Base-by-base conservation (phyloP, 2,797 vertebrate species). In the Spondyliosoma cantharus region DNA sequence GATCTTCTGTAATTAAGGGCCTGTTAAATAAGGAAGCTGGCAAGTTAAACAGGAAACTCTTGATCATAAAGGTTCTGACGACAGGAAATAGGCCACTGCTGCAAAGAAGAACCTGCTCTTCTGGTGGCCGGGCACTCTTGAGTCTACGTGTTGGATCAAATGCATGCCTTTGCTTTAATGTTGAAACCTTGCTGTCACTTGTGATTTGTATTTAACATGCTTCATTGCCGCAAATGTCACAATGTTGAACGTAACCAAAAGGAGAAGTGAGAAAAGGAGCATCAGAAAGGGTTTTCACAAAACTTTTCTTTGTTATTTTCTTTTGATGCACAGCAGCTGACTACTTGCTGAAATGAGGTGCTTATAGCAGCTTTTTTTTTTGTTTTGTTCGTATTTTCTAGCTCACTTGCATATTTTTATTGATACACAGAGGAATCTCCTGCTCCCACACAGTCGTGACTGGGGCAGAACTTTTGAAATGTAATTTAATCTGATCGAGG, bases 31-130 rank as follows among this genome's bases (percentile, higher is more conserved):
- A 80, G 78, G 85, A 89, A 83, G 75, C 71, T 63, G 73, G 24
- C 73, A 52, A 82, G 85, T 83, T 86, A 69, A 91, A 89, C 88
- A 64, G 82, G 87, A 90, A 90, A 71, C 60, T 71, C 32, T 57
- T 80, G 61, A 76, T 69, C 25, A 76, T 80, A 86, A 81, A 86
- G 49, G 52, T 52, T 81, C 50, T 73, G 58, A 46, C 72, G 74
- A 27, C 63, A 84, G 84, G 80, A 89, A 85, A 64, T 20, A 3
- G 19, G 24, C 79, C 57, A 5, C 24, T 65, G 72, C 58, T 74
- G 60, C 78, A 27, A 78, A 66, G 65, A 85, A 76, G 29, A 91
- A 80, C 85, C 77, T 32, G 83, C 65, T 90, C 83, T 76, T 87
- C 81, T 80, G 53, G 78, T 62, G 69, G 37, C 45, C 46, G 37